Base-by-base conservation (phyloP, 2,113 vertebrate genomes). In the Illadopsis cleaveri region DNA sequence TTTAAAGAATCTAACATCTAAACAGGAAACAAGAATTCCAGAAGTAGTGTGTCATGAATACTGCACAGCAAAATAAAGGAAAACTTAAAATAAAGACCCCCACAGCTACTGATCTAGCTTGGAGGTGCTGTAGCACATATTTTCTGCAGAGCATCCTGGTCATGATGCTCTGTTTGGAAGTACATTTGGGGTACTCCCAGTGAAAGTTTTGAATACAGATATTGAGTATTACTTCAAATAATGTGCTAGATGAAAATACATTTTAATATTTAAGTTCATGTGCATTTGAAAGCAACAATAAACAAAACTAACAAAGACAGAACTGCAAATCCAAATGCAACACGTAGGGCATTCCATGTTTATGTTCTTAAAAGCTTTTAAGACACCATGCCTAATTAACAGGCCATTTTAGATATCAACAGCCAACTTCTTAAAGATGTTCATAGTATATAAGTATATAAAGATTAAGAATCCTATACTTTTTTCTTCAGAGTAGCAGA, bases 231-330 rank as follows among this genome's bases (percentile, higher is more conserved):
- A 37, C 51, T 89, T 97, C 87, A 81, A 85, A 66, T 53, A 42
- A 53, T 54, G 56, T 69, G 64, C 78, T 53, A 81, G 61, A 60
- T 6, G n/a, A 56, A 58, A 72, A 5, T 47, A 45, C 14, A 50
- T 90, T 93, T 96, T 77, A 60, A 40, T 31, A 19, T 94, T 94
- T 88, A 65, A 83, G 66, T 72, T 90, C 15, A 9, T 17, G 12
- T 54, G 19, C 11, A 33, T 84, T 95, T 54, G 85, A 11, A 76
- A 93, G 35, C 72, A 81, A 68, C 65, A 19, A 19, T 24, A 48
- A 91, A 73, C 35, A 92, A 90, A 76, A 24, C 50, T 93, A 95
- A 94, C 60, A 94, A 21, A 96, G 65, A 88, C 35, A 89, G 57
- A 89, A 66, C 51, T 69, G 91, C 65, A 94, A 92, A 96, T 97